Conservation (phyloP, 2,113 vertebrate species). For the Numida meleagris region DNA sequence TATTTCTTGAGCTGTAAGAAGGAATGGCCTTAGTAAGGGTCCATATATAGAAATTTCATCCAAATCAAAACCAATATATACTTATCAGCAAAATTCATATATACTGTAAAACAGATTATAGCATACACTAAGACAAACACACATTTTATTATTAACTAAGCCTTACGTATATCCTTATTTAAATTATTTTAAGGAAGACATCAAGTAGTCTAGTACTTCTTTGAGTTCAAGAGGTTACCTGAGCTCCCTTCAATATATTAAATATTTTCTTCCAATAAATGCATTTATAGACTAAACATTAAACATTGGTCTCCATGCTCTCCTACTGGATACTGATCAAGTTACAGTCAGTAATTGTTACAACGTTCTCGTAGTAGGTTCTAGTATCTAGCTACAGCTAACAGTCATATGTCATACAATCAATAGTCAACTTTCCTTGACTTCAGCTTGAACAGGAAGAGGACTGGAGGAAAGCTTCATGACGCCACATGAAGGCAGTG, state of each 20-base stretch:
- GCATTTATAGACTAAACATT: not conserved
- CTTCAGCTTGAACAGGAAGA: not conserved
- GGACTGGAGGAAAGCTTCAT: not conserved
- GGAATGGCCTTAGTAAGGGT: not conserved
- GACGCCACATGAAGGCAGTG: not conserved
- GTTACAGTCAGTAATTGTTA: not conserved
- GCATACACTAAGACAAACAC: not conserved
- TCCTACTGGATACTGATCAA: not conserved
- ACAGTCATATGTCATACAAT: not conserved
- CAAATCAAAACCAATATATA: not conserved
- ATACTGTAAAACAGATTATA: not conserved
- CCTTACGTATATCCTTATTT: not conserved
- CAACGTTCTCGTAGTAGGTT: not conserved
- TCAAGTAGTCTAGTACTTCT: not conserved
- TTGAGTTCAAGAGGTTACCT: not conserved
- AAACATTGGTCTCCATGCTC: not conserved
- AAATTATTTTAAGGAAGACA: constrained; percentile 30
- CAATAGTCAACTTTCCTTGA: not conserved
- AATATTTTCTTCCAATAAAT: not conserved
- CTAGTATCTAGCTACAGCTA: not conserved
- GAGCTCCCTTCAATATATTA: not conserved
- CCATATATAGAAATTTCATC: not conserved
- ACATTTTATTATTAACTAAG: not conserved
- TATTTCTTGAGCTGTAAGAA: not conserved
- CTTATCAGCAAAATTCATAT: not conserved